These are phyloP conservation scores for Drosophila silvestris DNA, from an alignment of 2,888 invertebrate genomes.

Conservation along the genomic window DNA sequence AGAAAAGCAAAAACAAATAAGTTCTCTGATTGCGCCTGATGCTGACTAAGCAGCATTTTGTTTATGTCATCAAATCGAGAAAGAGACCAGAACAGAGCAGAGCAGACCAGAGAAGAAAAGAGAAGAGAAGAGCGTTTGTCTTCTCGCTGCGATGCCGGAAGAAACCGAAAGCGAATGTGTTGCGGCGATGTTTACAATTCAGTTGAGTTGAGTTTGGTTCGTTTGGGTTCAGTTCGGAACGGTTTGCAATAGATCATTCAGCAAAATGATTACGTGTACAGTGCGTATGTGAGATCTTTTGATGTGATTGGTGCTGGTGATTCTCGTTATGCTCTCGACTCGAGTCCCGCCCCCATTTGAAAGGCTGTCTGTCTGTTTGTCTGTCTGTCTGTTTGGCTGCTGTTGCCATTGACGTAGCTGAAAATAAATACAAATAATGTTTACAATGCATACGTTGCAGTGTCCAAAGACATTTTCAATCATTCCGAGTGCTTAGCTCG, in stretches of 20 bases:
- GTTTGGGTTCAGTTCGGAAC: conserved; percentile 18
- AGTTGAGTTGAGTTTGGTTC: conserved; percentile 1
- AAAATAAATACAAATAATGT: conserved; percentile 45
- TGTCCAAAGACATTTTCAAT: conserved; percentile 26
- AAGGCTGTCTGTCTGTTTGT: background rate
- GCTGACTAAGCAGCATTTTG: conserved; percentile 55
- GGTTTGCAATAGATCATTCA: conserved; percentile 18
- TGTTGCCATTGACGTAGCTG: conserved; percentile 65
- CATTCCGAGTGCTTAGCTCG: conserved; percentile 25
- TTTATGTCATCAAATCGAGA: conserved; percentile 59
- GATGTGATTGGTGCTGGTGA: conserved; percentile 37
- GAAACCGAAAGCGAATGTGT: conserved; percentile 61
- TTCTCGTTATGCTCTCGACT: background rate
- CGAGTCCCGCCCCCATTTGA: conserved; percentile 26
- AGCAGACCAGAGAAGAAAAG: conserved; percentile 4
- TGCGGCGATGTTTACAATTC: conserved; percentile 20
- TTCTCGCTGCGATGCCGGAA: conserved; percentile 44
- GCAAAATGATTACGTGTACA: conserved; percentile 1
- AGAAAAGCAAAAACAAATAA: conserved; percentile 25
- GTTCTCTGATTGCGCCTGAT: conserved; percentile 6
- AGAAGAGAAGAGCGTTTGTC: conserved; percentile 21
- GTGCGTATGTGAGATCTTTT: conserved; percentile 16
- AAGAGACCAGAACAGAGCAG: conserved; percentile 8
- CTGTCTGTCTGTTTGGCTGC: background rate
- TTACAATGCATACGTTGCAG: conserved; percentile 16